Evolutionary conservation across 2,888 invertebrate genomes (phyloP).

Genomic region (Stramonita haemastoma): DNA sequence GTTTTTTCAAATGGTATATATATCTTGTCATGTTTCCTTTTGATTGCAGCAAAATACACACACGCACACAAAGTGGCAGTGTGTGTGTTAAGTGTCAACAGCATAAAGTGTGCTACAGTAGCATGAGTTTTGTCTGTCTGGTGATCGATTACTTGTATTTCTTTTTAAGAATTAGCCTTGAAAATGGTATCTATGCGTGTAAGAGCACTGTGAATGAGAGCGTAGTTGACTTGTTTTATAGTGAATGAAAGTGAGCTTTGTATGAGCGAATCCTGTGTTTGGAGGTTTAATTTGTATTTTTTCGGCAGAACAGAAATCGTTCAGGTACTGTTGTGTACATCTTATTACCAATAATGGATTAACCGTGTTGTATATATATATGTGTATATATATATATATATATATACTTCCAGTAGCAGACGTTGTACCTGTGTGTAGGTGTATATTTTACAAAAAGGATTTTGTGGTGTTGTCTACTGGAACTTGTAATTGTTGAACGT

Average conservation of each 20-base stretch:
- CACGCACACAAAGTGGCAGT: background rate
- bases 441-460: conserved; percentile 15
- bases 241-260: background rate
- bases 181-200: background rate
- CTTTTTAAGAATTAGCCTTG: background rate
- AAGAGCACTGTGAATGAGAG: background rate
- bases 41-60: background rate
- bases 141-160: background rate
- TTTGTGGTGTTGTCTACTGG: conserved; percentile 26
- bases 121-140: background rate
- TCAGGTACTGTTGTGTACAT: conserved; percentile 29
- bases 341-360: background rate
- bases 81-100: background rate
- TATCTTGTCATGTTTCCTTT: background rate
- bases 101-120: background rate
- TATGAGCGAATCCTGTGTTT: background rate
- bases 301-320: background rate
- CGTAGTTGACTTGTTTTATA: background rate
- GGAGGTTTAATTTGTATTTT: background rate
- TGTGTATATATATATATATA: background rate
- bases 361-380: conserved; percentile 6
- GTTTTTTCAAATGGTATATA: background rate
- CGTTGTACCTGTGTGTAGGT: conserved; percentile 16
- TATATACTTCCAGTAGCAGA: background rate
- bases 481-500: conserved; percentile 3